These are phyloP conservation scores for Sciurus carolinensis DNA, from an alignment of 2,797 vertebrate species.

Conservation along the genomic window DNA sequence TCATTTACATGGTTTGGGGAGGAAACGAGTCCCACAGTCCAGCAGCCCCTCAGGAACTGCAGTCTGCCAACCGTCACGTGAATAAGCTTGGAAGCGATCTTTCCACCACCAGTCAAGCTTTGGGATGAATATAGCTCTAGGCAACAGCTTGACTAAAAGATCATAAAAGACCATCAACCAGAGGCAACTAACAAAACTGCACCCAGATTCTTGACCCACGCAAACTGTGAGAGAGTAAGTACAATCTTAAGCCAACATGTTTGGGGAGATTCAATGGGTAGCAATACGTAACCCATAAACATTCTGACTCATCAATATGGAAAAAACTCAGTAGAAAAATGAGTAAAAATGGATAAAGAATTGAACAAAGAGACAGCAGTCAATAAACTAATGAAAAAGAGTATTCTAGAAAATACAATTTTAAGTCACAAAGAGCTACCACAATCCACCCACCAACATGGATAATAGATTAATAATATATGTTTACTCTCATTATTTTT, in stretches of 20 bases:
- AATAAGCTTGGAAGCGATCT: background rate
- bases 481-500: too few species aligned
- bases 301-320: background rate
- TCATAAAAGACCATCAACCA: background rate
- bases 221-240: background rate
- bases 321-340: background rate
- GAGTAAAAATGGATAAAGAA: background rate
- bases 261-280: background rate
- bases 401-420: background rate
- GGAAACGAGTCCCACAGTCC: background rate
- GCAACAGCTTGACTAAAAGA: background rate
- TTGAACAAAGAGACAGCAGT: background rate
- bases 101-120: background rate
- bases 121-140: background rate
- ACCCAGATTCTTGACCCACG: background rate
- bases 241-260: background rate
- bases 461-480: background rate
- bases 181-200: background rate
- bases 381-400: background rate
- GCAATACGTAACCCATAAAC: background rate
- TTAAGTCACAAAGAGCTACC: background rate
- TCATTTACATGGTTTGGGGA: background rate
- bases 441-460: background rate
- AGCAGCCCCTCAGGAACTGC: too few species aligned
- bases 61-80: background rate